Conservation (phyloP, 2,797 vertebrate genomes). For the Momotus momota region DNA sequence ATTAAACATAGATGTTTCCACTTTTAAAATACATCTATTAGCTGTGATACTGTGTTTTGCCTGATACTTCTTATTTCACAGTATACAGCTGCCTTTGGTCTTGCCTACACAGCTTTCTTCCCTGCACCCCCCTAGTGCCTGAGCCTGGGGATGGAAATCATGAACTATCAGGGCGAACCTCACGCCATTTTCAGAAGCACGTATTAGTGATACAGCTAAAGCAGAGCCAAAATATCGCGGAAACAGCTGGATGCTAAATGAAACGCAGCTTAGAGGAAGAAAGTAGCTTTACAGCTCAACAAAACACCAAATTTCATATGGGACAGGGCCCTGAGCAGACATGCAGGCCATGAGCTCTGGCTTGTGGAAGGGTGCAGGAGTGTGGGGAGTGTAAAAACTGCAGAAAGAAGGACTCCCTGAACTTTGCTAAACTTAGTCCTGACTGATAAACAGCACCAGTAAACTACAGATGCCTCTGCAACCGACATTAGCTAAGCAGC, state of each 20-base stretch:
- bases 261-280: background rate
- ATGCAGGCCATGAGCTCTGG: background rate
- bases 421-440: background rate
- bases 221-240: background rate
- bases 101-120: background rate
- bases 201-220: background rate
- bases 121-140: background rate
- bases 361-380: accelerated
- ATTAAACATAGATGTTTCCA: constrained; percentile 81
- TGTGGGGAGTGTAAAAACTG: accelerated
- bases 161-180: background rate
- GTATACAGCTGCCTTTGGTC: constrained; percentile 64
- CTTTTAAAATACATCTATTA: constrained; percentile 74
- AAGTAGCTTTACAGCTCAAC: background rate
- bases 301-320: accelerated
- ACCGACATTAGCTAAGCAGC: background rate
- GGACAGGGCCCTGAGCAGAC: background rate
- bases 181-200: background rate
- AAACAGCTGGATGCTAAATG: background rate
- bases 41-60: constrained; percentile 72
- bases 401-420: background rate
- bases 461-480: background rate
- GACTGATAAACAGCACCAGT: background rate
- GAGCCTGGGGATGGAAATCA: background rate
- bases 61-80: constrained; percentile 70